These are phyloP conservation scores for Drosophila ercepeae DNA, from an alignment of 1,140 invertebrate genomes.

Conservation along the genomic window DNA sequence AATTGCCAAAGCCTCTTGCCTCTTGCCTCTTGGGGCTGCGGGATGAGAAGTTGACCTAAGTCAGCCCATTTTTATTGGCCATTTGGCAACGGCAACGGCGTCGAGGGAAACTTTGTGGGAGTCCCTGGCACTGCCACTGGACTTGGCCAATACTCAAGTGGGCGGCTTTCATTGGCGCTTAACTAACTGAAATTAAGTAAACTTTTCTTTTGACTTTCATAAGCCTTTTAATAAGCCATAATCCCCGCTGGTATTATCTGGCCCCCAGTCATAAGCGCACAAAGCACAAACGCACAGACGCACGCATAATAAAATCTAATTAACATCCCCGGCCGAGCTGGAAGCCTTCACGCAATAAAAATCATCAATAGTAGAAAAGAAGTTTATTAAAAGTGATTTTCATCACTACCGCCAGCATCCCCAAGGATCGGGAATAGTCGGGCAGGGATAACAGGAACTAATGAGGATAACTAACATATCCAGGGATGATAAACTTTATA, in stretches of 20 bases:
- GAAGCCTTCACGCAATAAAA: conserved; percentile 69
- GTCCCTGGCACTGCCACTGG: background rate
- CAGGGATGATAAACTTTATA: conserved; percentile 61
- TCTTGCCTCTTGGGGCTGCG: background rate
- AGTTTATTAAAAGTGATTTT: conserved; percentile 81
- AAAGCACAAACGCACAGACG: conserved; percentile 43
- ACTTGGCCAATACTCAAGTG: conserved; percentile 76
- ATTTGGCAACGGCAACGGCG: conserved; percentile 64
- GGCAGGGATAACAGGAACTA: conserved; percentile 28
- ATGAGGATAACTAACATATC: conserved; percentile 34
- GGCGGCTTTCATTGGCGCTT: conserved; percentile 76
- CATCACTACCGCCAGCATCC: conserved; percentile 41
- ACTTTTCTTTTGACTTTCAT: conserved; percentile 82
- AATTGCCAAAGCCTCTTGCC: conserved; percentile 47
- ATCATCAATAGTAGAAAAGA: conserved; percentile 75
- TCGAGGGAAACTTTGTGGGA: conserved; percentile 43
- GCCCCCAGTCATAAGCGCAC: conserved; percentile 29
- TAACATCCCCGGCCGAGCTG: conserved; percentile 63
- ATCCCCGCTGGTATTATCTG: conserved; percentile 69
- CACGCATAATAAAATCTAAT: conserved; percentile 78
- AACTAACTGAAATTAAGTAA: conserved; percentile 82
- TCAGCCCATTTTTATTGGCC: conserved; percentile 68
- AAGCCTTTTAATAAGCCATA: conserved; percentile 82
- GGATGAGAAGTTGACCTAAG: conserved; percentile 38
- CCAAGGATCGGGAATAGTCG: conserved; percentile 18